Evolutionary conservation across 2,797 vertebrate genomes (phyloP), one percentile per base, ranked within the genome.

Genomic region (Todus mexicanus): DNA sequence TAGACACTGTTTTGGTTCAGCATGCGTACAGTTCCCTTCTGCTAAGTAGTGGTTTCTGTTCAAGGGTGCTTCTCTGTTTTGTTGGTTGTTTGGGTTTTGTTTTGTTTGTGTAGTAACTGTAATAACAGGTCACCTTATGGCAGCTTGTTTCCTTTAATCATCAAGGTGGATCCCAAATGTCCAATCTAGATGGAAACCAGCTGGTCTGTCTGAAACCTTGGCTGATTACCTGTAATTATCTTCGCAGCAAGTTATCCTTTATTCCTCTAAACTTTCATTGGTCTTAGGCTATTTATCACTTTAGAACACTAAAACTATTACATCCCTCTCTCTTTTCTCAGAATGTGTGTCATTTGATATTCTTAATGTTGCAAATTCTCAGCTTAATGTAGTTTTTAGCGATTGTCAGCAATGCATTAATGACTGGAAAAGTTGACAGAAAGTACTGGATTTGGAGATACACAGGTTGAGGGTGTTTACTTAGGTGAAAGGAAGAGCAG

Each of bases 91-190:
- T 57, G 42, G 17, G 5, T 61, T 88, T 79, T 10, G 43, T 43
- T 56, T 57, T 88, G 35, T 54, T 77, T 47, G 38, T 72, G 42
- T 16, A 54, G 40, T 38, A 54, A 33, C 35, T 68, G 48, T 56
- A 85, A 38, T 53, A 60, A 56, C 19, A 61, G 70, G 35, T 75
- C 50, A 69, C 38, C 31, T 38, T 53, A 25, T 4, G 50, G 79
- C 57, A 81, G 19, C 19, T 53, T 40, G 9, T 73, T 85, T 71
- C 42, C 77, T 86, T 43, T 21, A 16, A 43, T 35, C 53, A 29
- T 47, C 26, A 13, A 0, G 0, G 0, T 33, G 59, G 21, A 42
- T 88, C 76, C 35, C 50, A 47, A 59, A 25, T 75, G 45, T 60
- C 63, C 51, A 61, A 42, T 47, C 54, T 86, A 83, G 15, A 11